Base-by-base conservation (phyloP, 2,113 vertebrate species). In the Scomber scombrus region DNA sequence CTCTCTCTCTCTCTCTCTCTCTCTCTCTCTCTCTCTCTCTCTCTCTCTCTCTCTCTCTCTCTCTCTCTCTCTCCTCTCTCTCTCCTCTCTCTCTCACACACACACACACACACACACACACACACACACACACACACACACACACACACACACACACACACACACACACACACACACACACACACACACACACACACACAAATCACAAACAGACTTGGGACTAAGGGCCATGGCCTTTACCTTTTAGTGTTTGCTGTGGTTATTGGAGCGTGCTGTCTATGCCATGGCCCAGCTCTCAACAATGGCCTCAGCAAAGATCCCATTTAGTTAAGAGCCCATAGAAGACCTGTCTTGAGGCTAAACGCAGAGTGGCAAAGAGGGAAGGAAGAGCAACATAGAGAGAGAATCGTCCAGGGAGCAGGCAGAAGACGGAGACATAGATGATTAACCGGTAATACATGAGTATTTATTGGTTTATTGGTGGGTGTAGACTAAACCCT, bases 261-360 rank as follows among this genome's bases (percentile, higher is more conserved):
- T 93, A 95, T 90, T 93, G 89, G 93, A 94, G 92, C 91, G 51
- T 94, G 88, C 63, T 73, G 89, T 93, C 85, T 90, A 75, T 85
- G 82, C 84, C 75, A 46, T 72, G 79, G 83, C 80, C 65, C 71
- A 69, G 86, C 92, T 90, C 86, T 93, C 88, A 93, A 92, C 92
- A 93, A 93, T 87, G 79, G 85, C 87, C 86, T 75, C 71, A 84
- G 85, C 80, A 86, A 89, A 93, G 86, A 93, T 85, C 69, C 91
- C 88, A 92, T 93, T 94, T 94, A 91, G 91, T 92, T 91, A 89
- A 93, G 85, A 92, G 90, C 91, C 83, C 85, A 81, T 67, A 61
- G 75, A 89, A 89, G 85, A 85, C 78, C 86, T 89, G 85, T 88
- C 89, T 92, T 46, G 23, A 54, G 89, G 93, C 90, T 75, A 88